Percentiles rank a stretch among this genome's conserved stretches.
These are phyloP conservation scores for Burhinus oedicnemus DNA, from an alignment of 2,113 vertebrate genomes.

Conservation along the genomic window DNA sequence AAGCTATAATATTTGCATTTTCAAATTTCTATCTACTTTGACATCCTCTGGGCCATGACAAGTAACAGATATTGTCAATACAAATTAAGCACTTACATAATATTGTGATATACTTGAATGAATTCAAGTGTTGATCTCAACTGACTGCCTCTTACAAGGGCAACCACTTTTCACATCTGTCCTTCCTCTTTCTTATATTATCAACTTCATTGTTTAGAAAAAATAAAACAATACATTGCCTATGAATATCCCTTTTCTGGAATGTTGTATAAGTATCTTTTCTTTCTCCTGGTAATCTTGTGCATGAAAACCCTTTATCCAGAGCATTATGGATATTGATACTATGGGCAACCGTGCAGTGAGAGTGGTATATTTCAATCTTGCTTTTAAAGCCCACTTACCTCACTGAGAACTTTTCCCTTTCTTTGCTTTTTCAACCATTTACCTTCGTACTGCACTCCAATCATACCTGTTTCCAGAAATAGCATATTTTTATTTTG, in stretches of 20 bases:
- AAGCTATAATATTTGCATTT: conserved; percentile 57
- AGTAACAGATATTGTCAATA: conserved; percentile 65
- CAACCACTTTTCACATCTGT: neutral
- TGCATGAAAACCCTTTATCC: neutral
- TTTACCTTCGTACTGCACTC: neutral
- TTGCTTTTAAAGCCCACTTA: neutral
- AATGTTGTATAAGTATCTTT: neutral
- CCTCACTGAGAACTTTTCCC: neutral
- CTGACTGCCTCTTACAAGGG: neutral
- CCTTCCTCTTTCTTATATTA: neutral
- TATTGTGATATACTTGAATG: conserved; percentile 17
- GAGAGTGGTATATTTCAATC: neutral
- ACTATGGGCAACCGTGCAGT: neutral
- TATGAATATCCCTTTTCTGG: neutral
- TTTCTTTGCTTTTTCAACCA: neutral
- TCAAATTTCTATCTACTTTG: conserved; percentile 43
- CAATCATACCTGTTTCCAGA: neutral
- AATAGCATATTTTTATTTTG: neutral
- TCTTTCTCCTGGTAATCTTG: neutral
- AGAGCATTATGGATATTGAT: neutral
- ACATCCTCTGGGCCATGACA: conserved; percentile 34
- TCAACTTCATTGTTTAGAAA: neutral
- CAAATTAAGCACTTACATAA: conserved; percentile 39
- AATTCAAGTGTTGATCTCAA: conserved; percentile 32
- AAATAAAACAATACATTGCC: neutral